These are phyloP conservation scores for Cetonia aurata DNA, from an alignment of 2,888 invertebrate genomes.

Conservation along the genomic window DNA sequence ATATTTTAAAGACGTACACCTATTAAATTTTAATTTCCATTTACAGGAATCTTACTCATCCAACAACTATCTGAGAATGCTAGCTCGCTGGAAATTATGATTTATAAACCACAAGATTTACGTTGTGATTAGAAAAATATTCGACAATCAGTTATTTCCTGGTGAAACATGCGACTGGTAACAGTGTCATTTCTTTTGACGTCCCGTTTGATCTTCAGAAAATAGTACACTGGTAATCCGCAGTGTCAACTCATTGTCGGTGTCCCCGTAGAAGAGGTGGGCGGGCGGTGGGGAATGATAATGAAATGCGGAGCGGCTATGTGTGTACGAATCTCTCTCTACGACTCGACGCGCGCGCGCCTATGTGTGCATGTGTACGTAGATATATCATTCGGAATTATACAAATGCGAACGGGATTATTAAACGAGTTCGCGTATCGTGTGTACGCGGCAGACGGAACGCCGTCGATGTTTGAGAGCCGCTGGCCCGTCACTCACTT, in stretches of 20 bases:
- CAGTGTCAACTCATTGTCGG: no score
- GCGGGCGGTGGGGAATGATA: conserved; percentile 6
- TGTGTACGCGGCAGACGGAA: conserved; percentile 40
- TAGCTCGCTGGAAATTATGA: no score
- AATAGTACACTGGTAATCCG: not conserved
- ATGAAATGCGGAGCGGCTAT: conserved; percentile 20
- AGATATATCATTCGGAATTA: conserved; percentile 53
- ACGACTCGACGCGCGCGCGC: conserved; percentile 4
- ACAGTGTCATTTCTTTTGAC: not conserved
- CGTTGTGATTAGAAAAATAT: conserved; percentile 49
- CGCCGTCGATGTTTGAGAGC: conserved; percentile 52
- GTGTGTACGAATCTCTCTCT: conserved; percentile 12
- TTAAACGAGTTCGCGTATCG: conserved; percentile 45
- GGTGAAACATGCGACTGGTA: conserved; percentile 41
- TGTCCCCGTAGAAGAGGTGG: no score
- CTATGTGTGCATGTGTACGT: conserved; percentile 24
- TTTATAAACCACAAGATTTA: no score
- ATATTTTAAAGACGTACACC: no score
- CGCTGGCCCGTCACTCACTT: conserved; percentile 56
- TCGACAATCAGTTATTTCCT: conserved; percentile 55
- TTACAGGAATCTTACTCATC: no score
- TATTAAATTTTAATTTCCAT: no score
- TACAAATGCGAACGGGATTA: conserved; percentile 50
- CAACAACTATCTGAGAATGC: no score
- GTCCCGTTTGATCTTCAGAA: not conserved